A percentile compares a stretch with the other conserved stretches of the same genome.
Evolutionary conservation across 2,113 vertebrate species (phyloP).

Genomic region (Tychaedon coryphoeus): DNA sequence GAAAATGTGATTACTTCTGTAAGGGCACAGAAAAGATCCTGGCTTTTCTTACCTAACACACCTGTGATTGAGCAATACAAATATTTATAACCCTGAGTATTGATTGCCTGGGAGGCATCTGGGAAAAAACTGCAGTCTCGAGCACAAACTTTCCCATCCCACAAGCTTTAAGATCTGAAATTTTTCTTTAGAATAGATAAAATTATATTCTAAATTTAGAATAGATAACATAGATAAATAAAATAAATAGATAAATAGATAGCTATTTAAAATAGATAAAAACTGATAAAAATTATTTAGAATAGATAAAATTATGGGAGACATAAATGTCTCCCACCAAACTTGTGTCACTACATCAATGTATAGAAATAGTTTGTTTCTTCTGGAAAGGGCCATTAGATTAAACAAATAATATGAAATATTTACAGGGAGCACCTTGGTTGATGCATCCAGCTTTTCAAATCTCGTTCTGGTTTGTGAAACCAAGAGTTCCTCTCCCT

Average conservation of each 20-base stretch:
- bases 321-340: accelerated
- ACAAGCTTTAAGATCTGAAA: neutral
- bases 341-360: neutral
- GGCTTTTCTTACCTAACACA: neutral
- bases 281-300: neutral
- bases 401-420: neutral
- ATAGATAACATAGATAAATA: too few species aligned
- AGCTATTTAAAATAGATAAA: neutral
- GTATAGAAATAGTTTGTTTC: neutral
- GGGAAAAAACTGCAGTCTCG: neutral
- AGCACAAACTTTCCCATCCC: neutral
- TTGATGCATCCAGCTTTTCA: neutral
- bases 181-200: neutral
- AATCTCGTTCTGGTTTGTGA: neutral
- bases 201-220: neutral
- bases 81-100: neutral
- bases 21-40: neutral
- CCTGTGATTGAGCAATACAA: neutral
- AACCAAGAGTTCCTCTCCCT: neutral
- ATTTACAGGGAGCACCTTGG: neutral
- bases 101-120: neutral
- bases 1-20: neutral
- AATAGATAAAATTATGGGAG: neutral
- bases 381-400: neutral
- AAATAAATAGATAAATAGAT: too few species aligned